Evolutionary conservation across 2,888 invertebrate species (phyloP).

Genomic region (Tolmerus cingulatus): DNA sequence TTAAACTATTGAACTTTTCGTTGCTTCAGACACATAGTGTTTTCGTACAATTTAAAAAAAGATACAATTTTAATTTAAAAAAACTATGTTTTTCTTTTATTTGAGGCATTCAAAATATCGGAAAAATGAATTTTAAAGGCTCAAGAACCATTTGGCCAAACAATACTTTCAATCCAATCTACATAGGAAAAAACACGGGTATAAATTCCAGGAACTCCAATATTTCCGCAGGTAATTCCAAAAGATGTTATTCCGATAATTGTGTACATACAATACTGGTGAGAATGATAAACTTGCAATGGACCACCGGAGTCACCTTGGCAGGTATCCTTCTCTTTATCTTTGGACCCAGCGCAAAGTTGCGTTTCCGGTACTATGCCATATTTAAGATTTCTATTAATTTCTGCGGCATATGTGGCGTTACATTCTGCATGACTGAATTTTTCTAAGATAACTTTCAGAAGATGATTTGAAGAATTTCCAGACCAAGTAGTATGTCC

Average conservation of each 20-base stretch:
- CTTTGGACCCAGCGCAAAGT: conserved; percentile 67
- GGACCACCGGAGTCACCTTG: conserved; percentile 76
- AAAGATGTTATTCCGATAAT: conserved; percentile 66
- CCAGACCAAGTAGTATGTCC: conserved; percentile 61
- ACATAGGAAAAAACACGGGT: conserved; percentile 67
- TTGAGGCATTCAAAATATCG: no score
- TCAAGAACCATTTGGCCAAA: conserved; percentile 63
- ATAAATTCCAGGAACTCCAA: conserved; percentile 68
- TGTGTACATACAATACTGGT: conserved; percentile 62
- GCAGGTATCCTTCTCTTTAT: conserved; percentile 65
- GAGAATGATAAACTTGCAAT: conserved; percentile 61
- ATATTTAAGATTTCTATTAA: conserved; percentile 53
- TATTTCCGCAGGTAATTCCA: conserved; percentile 62
- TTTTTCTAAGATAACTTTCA: conserved; percentile 66
- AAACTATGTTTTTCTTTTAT: no score
- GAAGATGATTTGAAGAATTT: conserved; percentile 59
- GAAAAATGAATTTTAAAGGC: not conserved
- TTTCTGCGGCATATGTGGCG: conserved; percentile 51
- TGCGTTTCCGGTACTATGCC: conserved; percentile 65
- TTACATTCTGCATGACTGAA: conserved; percentile 61
- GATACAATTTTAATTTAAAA: no score
- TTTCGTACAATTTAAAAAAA: not conserved
- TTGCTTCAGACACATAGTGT: no score
- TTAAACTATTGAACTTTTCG: no score
- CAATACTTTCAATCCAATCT: conserved; percentile 68